These are phyloP conservation scores for Gorsachius goisagi DNA, from an alignment of 2,113 vertebrate genomes.

Conservation along the genomic window DNA sequence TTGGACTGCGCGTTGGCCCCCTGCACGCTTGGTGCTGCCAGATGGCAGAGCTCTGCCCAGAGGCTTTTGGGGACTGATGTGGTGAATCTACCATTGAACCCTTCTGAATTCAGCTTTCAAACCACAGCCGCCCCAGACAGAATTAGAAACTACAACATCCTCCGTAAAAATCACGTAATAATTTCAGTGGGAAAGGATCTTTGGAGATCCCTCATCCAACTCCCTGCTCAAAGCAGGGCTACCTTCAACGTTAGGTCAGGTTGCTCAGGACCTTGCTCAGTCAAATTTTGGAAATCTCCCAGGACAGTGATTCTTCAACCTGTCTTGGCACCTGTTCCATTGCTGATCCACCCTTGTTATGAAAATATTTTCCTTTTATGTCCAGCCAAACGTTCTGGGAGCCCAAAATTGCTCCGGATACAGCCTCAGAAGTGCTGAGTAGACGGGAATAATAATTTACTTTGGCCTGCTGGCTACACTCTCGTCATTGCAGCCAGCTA, in stretches of 20 bases:
- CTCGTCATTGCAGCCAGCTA: neutral
- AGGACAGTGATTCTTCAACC: slow-evolving; percentile 1
- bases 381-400: slow-evolving; percentile 19
- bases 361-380: slow-evolving; percentile 38
- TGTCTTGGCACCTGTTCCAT: slow-evolving; percentile 16
- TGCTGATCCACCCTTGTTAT: slow-evolving; percentile 4
- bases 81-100: neutral
- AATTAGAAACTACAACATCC: neutral
- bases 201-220: neutral
- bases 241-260: neutral
- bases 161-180: neutral
- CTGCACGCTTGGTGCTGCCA: neutral
- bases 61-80: neutral
- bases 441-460: slow-evolving; percentile 21
- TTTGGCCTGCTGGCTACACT: slow-evolving; percentile 7
- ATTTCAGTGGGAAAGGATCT: neutral
- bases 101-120: neutral
- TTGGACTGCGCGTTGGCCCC: neutral
- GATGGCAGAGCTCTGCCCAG: neutral
- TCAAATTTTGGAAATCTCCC: slow-evolving; percentile 28
- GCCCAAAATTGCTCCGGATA: neutral
- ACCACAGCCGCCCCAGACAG: neutral
- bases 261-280: neutral
- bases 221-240: neutral
- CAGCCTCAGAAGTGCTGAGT: slow-evolving; percentile 25